These are phyloP conservation scores for Pelobates cultripes DNA, from an alignment of 2,797 vertebrate species.

Conservation along the genomic window DNA sequence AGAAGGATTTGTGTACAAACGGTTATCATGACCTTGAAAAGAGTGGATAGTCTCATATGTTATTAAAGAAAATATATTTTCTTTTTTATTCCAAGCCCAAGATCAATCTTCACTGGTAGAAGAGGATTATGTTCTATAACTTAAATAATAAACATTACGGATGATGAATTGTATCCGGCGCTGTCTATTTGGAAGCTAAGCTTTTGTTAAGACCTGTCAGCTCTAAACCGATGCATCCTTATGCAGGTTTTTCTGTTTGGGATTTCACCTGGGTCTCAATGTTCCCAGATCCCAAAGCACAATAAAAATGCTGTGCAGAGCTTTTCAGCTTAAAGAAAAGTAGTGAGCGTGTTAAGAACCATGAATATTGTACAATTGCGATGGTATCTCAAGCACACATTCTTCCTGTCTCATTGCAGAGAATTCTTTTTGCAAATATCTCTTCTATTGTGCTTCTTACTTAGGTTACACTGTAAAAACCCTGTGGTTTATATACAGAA, in stretches of 20 bases:
- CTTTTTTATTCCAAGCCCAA: slow-evolving; percentile 20
- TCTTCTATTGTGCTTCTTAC: not conserved
- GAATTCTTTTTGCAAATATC: slow-evolving; percentile 24
- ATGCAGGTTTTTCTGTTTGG: not conserved
- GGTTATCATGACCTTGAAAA: slow-evolving; percentile 50
- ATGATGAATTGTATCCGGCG: slow-evolving; percentile 33
- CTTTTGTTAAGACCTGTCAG: slow-evolving; percentile 37
- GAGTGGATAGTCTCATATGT: slow-evolving; percentile 35
- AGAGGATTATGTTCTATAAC: slow-evolving; percentile 46
- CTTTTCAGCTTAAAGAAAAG: slow-evolving; percentile 1
- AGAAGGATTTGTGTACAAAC: slow-evolving; percentile 46
- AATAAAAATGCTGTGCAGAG: slow-evolving; percentile 24
- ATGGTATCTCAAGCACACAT: slow-evolving; percentile 39
- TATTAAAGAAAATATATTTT: slow-evolving; percentile 36
- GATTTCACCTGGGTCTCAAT: not conserved
- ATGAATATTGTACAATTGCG: slow-evolving; percentile 16
- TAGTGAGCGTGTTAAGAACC: slow-evolving; percentile 11
- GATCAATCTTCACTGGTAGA: slow-evolving; percentile 37
- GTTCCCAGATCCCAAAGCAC: not conserved
- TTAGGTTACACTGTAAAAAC: not conserved
- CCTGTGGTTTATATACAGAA: slow-evolving; percentile 1
- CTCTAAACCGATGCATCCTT: not conserved
- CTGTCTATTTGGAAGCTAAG: slow-evolving; percentile 32
- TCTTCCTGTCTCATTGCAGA: slow-evolving; percentile 25
- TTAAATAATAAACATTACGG: slow-evolving; percentile 60